Conservation (phyloP, 1,140 invertebrate species). For the Epicauta chinensis region DNA sequence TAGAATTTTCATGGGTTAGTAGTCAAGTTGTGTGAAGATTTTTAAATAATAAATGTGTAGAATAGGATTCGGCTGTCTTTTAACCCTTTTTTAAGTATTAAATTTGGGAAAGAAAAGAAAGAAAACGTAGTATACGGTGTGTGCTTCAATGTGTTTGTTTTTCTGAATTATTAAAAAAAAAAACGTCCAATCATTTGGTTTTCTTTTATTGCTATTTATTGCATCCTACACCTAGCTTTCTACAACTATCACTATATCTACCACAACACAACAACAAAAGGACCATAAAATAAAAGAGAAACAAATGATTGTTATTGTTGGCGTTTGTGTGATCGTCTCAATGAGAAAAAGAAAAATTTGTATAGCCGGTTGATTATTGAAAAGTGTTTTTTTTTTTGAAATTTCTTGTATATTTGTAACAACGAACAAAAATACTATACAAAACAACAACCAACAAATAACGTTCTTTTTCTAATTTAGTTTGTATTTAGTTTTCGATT, state of each 20-base stretch:
- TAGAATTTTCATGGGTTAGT: no score
- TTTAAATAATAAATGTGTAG: constrained; percentile 24
- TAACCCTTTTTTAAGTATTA: constrained; percentile 10
- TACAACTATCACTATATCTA: no score
- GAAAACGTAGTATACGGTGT: constrained; percentile 23
- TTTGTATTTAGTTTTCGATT: constrained; percentile 12
- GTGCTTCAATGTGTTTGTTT: constrained; percentile 18
- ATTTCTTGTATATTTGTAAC: constrained; percentile 30
- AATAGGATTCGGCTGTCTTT: constrained; percentile 25
- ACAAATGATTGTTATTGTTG: not conserved
- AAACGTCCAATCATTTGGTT: constrained; percentile 12
- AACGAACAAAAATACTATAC: constrained; percentile 26
- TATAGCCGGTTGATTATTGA: constrained; percentile 1
- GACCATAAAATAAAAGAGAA: not conserved
- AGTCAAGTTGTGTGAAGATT: constrained; percentile 13
- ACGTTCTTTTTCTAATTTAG: constrained; percentile 25
- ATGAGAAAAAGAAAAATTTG: not conserved
- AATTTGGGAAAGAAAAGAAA: no score
- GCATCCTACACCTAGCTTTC: no score
- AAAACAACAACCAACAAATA: not conserved
- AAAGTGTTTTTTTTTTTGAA: constrained; percentile 9
- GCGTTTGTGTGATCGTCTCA: not conserved
- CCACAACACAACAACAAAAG: no score
- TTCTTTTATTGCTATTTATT: not conserved
- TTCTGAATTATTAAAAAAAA: constrained; percentile 21